Percentiles rank a stretch among this genome's conserved stretches.
Evolutionary conservation across 2,113 vertebrate genomes (phyloP).

Genomic region (Rostratula benghalensis): DNA sequence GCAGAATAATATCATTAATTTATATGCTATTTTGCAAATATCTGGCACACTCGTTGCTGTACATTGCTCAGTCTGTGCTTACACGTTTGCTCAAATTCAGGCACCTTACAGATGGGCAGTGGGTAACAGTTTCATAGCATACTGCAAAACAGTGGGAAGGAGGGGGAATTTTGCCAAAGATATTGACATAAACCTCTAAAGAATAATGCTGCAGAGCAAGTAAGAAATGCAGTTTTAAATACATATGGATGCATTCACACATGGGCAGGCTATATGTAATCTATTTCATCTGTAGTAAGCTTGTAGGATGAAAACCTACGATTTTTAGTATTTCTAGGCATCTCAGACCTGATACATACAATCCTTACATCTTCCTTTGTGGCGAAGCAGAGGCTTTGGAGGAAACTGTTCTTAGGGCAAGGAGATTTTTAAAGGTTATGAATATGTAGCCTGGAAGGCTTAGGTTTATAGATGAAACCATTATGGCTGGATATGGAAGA

Average conservation of each 20-base stretch:
- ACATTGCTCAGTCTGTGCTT: background rate
- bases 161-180: slow-evolving; percentile 34
- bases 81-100: slow-evolving; percentile 25
- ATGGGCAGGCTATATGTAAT: background rate
- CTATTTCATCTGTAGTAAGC: slow-evolving; percentile 25
- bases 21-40: background rate
- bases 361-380: background rate
- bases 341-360: background rate
- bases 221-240: slow-evolving; percentile 7
- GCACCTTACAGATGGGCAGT: background rate
- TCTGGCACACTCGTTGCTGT: background rate
- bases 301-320: slow-evolving; percentile 8
- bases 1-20: background rate
- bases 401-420: background rate
- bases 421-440: slow-evolving; percentile 17
- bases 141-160: slow-evolving; percentile 29
- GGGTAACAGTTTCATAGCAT: slow-evolving; percentile 6
- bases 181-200: slow-evolving; percentile 32
- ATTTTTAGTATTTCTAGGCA: slow-evolving; percentile 27
- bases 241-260: slow-evolving; percentile 3
- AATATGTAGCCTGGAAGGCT: slow-evolving; percentile 18
- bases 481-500: slow-evolving; percentile 3
- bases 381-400: background rate
- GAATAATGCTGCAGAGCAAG: slow-evolving; percentile 1
- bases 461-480: slow-evolving; percentile 21